phyloP scores from a whole-genome alignment of 2,888 invertebrate genomes.

The Agriopis marginaria region DNA sequence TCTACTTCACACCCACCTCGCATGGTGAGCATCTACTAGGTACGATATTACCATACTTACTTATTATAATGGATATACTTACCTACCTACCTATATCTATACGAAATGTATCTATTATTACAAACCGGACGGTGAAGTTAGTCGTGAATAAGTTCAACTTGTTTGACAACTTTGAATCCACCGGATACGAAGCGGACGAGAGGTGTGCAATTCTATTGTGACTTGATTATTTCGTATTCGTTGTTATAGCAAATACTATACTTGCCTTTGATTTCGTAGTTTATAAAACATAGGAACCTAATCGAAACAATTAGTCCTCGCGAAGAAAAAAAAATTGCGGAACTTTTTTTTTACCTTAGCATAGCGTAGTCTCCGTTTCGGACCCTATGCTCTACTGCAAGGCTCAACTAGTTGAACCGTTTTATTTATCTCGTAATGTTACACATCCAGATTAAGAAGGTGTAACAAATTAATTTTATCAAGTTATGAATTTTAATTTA shows the following conservation, averaged over 20 bases:
- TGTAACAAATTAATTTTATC: not conserved
- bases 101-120: constrained; percentile 26
- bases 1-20: constrained; percentile 89
- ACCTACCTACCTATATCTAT: constrained; percentile 1
- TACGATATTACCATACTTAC: constrained; percentile 31
- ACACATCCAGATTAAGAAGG: not conserved
- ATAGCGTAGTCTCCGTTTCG: not conserved
- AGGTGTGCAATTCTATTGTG: constrained; percentile 35
- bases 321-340: not conserved
- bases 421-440: not conserved
- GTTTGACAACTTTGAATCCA: constrained; percentile 46
- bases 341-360: not conserved
- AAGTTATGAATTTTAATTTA: constrained; percentile 5
- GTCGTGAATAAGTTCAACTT: constrained; percentile 43
- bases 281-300: not conserved
- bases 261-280: not conserved
- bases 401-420: too few relatives aligned
- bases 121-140: constrained; percentile 41
- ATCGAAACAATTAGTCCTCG: not conserved
- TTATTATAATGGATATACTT: not conserved
- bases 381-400: too few relatives aligned
- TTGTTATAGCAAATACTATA: too few relatives aligned
- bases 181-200: constrained; percentile 40
- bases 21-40: constrained; percentile 82
- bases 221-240: constrained; percentile 9